Conservation (phyloP, 1,140 invertebrate species). For the Oncopeltus fasciatus region DNA sequence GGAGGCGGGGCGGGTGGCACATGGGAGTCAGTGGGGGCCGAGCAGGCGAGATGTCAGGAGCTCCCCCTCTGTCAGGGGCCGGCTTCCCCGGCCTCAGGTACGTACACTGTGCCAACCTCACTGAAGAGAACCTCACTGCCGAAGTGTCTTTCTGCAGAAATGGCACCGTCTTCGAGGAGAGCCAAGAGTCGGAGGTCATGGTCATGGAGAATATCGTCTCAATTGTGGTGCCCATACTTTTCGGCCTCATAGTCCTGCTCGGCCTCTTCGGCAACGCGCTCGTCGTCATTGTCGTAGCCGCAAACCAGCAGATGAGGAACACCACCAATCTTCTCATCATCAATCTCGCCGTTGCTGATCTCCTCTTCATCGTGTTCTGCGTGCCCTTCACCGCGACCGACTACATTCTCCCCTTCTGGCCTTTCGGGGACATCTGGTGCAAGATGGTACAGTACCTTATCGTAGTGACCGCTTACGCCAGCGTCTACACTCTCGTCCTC, state of each 20-base stretch:
- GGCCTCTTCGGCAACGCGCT: conserved; percentile 78
- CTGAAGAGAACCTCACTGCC: conserved; percentile 8
- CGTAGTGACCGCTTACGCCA: conserved; percentile 81
- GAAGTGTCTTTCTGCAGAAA: conserved; percentile 16
- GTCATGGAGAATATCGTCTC: conserved; percentile 45
- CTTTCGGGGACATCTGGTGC: conserved; percentile 81
- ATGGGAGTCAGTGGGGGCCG: neutral
- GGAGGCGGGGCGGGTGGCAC: neutral
- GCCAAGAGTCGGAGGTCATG: conserved; percentile 24
- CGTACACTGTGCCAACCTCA: conserved; percentile 17
- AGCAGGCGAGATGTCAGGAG: neutral
- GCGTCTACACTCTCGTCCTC: conserved; percentile 84
- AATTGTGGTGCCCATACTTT: conserved; percentile 69
- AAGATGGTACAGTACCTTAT: conserved; percentile 72
- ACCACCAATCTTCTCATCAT: conserved; percentile 87
- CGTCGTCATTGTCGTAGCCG: conserved; percentile 55
- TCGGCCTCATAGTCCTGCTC: conserved; percentile 72
- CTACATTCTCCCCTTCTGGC: conserved; percentile 76
- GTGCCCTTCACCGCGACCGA: conserved; percentile 86
- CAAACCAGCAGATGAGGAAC: conserved; percentile 79
- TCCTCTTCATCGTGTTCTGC: conserved; percentile 89
- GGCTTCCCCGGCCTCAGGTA: conserved; percentile 13
- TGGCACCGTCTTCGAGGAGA: conserved; percentile 10
- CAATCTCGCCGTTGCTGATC: conserved; percentile 75
- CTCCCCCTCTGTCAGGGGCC: conserved; percentile 1